Conservation (phyloP, 1,140 invertebrate genomes). For the Neodiprion lecontei region DNA sequence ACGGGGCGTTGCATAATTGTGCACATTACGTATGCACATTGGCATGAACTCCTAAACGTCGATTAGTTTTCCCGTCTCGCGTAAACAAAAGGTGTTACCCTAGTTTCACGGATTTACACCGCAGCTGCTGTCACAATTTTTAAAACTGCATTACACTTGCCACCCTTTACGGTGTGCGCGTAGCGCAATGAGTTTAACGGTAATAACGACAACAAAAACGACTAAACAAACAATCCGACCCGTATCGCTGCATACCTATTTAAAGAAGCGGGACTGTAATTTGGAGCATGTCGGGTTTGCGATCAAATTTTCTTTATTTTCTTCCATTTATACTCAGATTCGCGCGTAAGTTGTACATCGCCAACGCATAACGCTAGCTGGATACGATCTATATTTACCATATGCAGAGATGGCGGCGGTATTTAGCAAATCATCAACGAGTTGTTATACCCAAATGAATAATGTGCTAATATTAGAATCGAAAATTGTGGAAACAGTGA, state of each 20-base stretch:
- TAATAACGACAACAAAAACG: no score
- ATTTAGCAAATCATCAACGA: neutral
- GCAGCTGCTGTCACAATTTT: no score
- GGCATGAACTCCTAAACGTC: no score
- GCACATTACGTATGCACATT: no score
- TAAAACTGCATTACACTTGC: no score
- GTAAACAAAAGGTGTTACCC: no score
- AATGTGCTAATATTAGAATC: slow-evolving; percentile 53
- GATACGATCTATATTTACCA: slow-evolving; percentile 17
- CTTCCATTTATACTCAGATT: slow-evolving; percentile 8
- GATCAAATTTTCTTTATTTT: slow-evolving; percentile 6
- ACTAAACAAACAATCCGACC: neutral
- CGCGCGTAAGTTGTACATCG: neutral
- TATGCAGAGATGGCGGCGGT: neutral
- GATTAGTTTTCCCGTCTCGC: no score
- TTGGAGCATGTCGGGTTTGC: neutral
- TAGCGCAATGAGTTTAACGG: no score
- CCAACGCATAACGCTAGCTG: slow-evolving; percentile 28
- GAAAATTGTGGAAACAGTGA: slow-evolving; percentile 49
- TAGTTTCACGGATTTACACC: no score
- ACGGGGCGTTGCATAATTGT: neutral
- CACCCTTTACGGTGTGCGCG: no score
- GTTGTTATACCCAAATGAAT: slow-evolving; percentile 42
- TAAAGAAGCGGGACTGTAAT: neutral
- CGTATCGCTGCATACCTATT: neutral